Conservation (phyloP, 2,113 vertebrate species). For the Scomber japonicus region DNA sequence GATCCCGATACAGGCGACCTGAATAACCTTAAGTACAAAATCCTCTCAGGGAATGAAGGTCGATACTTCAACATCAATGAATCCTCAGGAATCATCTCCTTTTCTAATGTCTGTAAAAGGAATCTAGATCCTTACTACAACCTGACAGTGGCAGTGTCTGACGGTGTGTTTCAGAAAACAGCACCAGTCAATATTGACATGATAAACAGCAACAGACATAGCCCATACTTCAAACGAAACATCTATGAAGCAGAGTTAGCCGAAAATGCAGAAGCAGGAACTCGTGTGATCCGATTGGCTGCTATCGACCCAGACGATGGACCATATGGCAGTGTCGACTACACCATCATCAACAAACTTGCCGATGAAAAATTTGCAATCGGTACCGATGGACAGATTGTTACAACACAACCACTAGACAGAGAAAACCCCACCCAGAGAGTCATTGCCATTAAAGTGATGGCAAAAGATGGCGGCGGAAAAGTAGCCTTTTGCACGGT, state of each 20-base stretch:
- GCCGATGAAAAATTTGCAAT: constrained; percentile 95
- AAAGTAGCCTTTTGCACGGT: constrained; percentile 96
- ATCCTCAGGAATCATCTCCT: constrained; percentile 95
- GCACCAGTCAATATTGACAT: constrained; percentile 96
- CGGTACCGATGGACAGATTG: constrained; percentile 87
- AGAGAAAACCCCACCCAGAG: constrained; percentile 94
- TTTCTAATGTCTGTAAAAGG: constrained; percentile 93
- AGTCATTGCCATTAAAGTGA: constrained; percentile 95
- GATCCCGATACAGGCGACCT: constrained; percentile 89
- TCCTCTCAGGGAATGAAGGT: constrained; percentile 94
- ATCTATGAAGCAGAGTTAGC: constrained; percentile 95
- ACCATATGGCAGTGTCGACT: constrained; percentile 92
- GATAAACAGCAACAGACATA: constrained; percentile 92
- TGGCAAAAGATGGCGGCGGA: constrained; percentile 96
- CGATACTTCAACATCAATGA: constrained; percentile 94
- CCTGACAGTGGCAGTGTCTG: constrained; percentile 93
- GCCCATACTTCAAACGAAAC: constrained; percentile 91
- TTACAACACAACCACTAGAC: constrained; percentile 92
- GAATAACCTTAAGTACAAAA: constrained; percentile 91
- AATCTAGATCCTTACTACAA: constrained; percentile 91
- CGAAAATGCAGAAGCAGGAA: constrained; percentile 94
- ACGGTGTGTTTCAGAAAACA: constrained; percentile 93
- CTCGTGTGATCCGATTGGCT: constrained; percentile 93
- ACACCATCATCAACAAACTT: constrained; percentile 97
- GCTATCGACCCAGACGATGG: constrained; percentile 94